phyloP scores from a whole-genome alignment of 2,113 vertebrate species.

The Platysternon megacephalum region DNA sequence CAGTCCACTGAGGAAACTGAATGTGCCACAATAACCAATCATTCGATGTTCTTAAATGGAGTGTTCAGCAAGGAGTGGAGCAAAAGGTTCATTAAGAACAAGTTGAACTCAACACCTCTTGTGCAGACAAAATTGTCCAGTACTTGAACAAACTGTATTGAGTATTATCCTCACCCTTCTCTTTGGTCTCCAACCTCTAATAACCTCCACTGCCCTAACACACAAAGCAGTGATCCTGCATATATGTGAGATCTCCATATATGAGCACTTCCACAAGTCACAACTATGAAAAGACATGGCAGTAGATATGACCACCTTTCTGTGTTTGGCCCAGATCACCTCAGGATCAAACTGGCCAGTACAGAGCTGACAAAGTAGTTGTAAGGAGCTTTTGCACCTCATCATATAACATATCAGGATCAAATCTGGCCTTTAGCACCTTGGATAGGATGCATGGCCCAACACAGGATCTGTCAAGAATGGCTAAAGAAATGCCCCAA shows the following conservation, averaged over 20 bases:
- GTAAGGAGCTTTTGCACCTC: fast-evolving
- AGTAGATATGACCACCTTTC: neutral
- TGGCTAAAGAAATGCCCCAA: neutral
- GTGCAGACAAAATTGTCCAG: too few relatives aligned
- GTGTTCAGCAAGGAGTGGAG: too few relatives aligned
- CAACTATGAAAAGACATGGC: neutral
- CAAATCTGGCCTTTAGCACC: neutral
- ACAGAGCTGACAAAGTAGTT: neutral
- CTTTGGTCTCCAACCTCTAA: neutral
- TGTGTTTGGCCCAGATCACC: neutral
- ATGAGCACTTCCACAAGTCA: neutral
- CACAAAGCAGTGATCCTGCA: neutral
- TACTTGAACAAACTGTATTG: too few relatives aligned
- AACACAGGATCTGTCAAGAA: neutral
- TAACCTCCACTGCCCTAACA: neutral
- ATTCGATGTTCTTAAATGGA: too few relatives aligned
- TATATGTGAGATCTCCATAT: too few relatives aligned
- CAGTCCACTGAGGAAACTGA: neutral
- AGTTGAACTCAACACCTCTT: neutral
- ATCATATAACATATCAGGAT: neutral
- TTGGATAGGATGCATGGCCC: neutral
- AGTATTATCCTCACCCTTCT: too few relatives aligned
- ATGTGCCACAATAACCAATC: neutral
- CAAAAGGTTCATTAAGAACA: neutral
- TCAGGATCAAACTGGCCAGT: neutral